Percentiles rank a stretch among this genome's conserved stretches.
These are phyloP conservation scores for Ctenodactylus gundi DNA, from an alignment of 2,113 vertebrate genomes.

Conservation along the genomic window DNA sequence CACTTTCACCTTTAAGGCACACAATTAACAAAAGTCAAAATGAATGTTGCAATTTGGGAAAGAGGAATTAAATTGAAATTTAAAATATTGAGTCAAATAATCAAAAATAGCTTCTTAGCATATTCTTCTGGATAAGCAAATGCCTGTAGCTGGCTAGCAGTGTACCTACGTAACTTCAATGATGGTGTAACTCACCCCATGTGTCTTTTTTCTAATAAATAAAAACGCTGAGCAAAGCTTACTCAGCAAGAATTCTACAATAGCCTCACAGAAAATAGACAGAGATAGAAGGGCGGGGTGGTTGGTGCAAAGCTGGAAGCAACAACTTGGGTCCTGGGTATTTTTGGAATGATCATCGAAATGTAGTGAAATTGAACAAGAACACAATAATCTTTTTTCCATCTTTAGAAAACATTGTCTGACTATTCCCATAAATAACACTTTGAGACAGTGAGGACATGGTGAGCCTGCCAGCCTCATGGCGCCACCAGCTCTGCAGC, in stretches of 20 bases:
- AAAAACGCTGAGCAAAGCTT: not conserved
- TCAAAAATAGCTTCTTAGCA: not conserved
- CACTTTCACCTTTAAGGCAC: not conserved
- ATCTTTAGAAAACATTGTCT: not conserved
- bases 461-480: rapidly evolving
- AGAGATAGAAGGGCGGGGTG: not conserved
- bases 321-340: not conserved
- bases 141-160: not conserved
- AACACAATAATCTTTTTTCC: not conserved
- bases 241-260: not conserved
- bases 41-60: not conserved
- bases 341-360: not conserved
- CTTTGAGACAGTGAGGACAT: rapidly evolving
- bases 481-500: not conserved
- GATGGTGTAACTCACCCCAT: not conserved
- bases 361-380: not conserved
- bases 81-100: not conserved
- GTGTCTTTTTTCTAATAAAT: not conserved
- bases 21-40: not conserved
- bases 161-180: not conserved
- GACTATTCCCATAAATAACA: not conserved
- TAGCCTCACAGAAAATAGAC: not conserved
- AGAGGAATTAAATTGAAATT: not conserved
- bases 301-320: not conserved
- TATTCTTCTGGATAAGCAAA: not conserved